Evolutionary conservation across 1,140 invertebrate genomes (phyloP), one percentile per base, ranked within the genome.

Genomic region (Scaptomyza montana): DNA sequence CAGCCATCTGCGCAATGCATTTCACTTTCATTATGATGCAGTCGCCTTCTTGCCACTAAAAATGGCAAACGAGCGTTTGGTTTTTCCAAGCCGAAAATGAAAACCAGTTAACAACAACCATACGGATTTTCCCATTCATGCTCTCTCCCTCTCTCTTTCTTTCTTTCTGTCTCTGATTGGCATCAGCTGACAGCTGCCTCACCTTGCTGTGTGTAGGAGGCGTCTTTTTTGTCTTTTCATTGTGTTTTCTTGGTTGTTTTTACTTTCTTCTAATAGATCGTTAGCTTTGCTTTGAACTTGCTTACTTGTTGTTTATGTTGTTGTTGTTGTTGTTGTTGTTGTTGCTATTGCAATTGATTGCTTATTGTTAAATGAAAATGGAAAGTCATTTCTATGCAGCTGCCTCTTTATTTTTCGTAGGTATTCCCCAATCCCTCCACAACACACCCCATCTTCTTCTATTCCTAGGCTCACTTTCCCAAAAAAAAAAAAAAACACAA

Each of bases 351-450:
- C 81, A 87, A 86, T 87, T 87, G 82, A 87, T 87, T 87, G 82
- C 82, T 87, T 87, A 87, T 87, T 87, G 82, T 87, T 87, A 87
- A 87, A 87, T 89, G 82, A 87, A 87, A 87, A 87, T 87, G 82
- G 82, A 87, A 87, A 87, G 82, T 89, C 72, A 87, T 82, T 86
- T 81, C 75, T 65, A 81, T 80, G 81, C 82, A 77, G 60, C 57
- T 76, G 62, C 46, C 55, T 73, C 46, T 76, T 71, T 33, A 30
- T 79, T 81, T 79, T 81, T 60, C 71, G 70, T 78, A 61, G 65
- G 61, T 67, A n/a, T 30, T 19, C 28, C 28, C 25, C 36, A 12
- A 9, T 7, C 55, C 39, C 50, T 13, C 33, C 10, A 19, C 39
- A 36, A 33, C 30, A 7, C 36, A 2, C 59, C 21, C 39, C 45